Evolutionary conservation across 2,113 vertebrate genomes (phyloP).

Genomic region (Numenius arquata): DNA sequence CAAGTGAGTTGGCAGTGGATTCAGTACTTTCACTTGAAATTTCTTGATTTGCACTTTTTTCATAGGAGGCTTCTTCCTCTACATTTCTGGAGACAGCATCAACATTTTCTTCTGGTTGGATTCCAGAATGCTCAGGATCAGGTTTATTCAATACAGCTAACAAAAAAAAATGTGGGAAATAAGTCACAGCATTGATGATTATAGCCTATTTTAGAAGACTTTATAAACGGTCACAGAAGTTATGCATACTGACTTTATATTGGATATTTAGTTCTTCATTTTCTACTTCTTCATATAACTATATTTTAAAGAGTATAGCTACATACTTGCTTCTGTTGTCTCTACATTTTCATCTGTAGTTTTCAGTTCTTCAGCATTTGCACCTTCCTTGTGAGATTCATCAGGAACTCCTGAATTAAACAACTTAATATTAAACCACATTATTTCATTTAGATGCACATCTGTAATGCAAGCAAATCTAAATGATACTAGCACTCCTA

Average conservation of each 20-base stretch:
- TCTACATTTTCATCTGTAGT: constrained; percentile 15
- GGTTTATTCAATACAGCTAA: constrained; percentile 25
- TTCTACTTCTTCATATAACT: neutral
- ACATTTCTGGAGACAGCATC: neutral
- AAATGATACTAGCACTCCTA: neutral
- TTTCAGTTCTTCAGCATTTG: constrained; percentile 25
- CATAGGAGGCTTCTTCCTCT: constrained; percentile 55
- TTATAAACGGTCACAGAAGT: neutral
- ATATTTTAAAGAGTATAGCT: neutral
- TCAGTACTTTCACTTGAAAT: constrained; percentile 9
- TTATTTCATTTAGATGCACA: neutral
- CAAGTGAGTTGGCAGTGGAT: neutral
- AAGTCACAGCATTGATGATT: neutral
- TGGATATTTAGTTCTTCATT: neutral
- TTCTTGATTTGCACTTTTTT: neutral
- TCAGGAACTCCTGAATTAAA: constrained; percentile 56
- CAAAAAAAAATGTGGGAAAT: neutral
- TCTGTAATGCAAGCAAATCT: neutral
- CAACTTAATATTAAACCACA: neutral
- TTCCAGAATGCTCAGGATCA: constrained; percentile 26
- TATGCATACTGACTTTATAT: neutral
- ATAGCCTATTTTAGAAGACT: neutral
- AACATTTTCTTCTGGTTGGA: neutral
- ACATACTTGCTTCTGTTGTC: constrained; percentile 45
- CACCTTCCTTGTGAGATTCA: constrained; percentile 40